Conservation (phyloP, 2,113 vertebrate species). For the Oryzias woworae region DNA sequence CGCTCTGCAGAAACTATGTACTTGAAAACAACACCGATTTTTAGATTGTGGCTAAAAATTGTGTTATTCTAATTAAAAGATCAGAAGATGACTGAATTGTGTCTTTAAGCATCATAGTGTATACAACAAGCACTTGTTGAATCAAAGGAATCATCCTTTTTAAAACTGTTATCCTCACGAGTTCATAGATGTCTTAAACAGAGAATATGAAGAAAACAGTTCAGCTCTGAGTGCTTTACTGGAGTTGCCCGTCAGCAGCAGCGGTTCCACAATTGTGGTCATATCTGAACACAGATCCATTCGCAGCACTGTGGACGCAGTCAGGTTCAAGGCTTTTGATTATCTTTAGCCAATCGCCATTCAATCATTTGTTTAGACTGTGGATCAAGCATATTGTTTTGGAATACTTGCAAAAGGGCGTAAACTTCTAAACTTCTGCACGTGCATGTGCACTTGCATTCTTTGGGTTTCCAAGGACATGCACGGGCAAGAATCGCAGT, state of each 20-base stretch:
- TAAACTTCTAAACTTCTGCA: slow-evolving; percentile 14
- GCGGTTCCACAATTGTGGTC: background rate
- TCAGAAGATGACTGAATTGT: too few relatives aligned
- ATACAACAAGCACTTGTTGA: too few relatives aligned
- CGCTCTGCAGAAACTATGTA: too few relatives aligned
- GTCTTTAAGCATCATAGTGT: too few relatives aligned
- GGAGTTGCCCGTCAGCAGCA: slow-evolving; percentile 2
- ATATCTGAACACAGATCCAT: slow-evolving; percentile 1
- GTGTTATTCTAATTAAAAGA: too few relatives aligned
- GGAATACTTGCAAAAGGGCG: slow-evolving; percentile 35
- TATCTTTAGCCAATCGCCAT: slow-evolving; percentile 24
- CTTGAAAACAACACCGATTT: too few relatives aligned
- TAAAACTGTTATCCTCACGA: too few relatives aligned
- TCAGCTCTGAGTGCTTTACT: background rate
- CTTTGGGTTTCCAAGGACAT: background rate
- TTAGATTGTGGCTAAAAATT: too few relatives aligned
- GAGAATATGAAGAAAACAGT: background rate
- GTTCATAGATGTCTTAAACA: too few relatives aligned
- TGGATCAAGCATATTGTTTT: slow-evolving; percentile 30
- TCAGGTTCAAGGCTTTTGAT: slow-evolving; percentile 20
- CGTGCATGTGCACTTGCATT: slow-evolving; percentile 7
- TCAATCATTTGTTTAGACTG: slow-evolving; percentile 12
- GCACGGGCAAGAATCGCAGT: slow-evolving; percentile 6
- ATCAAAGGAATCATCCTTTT: too few relatives aligned
- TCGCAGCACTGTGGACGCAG: slow-evolving; percentile 14